Conservation (phyloP, 2,113 vertebrate genomes). For the Alligator mississippiensis region DNA sequence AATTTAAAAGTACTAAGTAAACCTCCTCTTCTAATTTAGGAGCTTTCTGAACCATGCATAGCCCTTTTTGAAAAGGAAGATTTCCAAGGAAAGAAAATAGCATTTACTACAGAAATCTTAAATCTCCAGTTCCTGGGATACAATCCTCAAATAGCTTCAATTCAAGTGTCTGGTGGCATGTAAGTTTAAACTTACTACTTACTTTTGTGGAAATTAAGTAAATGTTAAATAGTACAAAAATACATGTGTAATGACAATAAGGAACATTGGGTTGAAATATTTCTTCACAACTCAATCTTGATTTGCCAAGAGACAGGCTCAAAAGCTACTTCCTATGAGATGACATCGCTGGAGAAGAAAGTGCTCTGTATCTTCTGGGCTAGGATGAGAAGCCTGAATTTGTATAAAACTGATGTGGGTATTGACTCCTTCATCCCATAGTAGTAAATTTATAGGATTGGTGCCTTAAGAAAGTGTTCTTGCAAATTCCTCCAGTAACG, state of each 20-base stretch:
- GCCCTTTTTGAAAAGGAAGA: slow-evolving; percentile 86
- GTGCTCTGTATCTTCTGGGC: not conserved
- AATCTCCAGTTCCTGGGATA: slow-evolving; percentile 86
- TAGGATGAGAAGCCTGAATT: not conserved
- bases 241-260: not conserved
- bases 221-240: not conserved
- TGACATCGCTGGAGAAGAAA: not conserved
- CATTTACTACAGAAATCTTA: slow-evolving; percentile 79
- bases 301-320: not conserved
- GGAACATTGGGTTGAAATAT: not conserved
- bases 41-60: slow-evolving; percentile 90
- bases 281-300: not conserved
- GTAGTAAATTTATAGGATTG: not conserved
- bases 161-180: slow-evolving; percentile 92
- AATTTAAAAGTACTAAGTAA: not conserved
- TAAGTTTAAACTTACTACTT: slow-evolving; percentile 80
- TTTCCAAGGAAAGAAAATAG: slow-evolving; percentile 88
- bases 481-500: not conserved
- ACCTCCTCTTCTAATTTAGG: slow-evolving; percentile 77
- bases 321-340: not conserved
- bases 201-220: slow-evolving; percentile 2
- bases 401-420: not conserved
- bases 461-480: not conserved
- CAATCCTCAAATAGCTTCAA: slow-evolving; percentile 83
- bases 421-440: not conserved